These are phyloP conservation scores for Campylomormyrus numenius DNA, from an alignment of 2,113 vertebrate species.

Conservation along the genomic window DNA sequence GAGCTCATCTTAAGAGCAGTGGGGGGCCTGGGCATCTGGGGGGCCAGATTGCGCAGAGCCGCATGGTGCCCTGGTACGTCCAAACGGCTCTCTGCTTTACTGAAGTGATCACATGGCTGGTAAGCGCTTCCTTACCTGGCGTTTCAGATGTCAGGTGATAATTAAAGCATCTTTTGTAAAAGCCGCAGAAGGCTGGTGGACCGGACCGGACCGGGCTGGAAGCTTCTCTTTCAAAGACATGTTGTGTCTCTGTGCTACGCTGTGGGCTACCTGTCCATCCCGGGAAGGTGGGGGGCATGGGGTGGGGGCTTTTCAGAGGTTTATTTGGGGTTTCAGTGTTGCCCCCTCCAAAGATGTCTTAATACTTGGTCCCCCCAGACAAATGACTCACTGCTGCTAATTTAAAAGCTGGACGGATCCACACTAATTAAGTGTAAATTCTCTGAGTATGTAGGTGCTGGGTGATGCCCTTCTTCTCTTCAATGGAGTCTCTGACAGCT, in stretches of 20 bases:
- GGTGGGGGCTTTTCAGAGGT: background rate
- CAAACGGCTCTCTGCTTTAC: background rate
- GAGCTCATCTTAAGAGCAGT: background rate
- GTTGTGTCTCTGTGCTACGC: background rate
- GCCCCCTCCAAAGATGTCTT: background rate
- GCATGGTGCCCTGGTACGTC: background rate
- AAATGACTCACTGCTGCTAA: background rate
- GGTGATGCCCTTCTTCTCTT: background rate
- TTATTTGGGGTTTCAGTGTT: background rate
- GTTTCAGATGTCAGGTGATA: background rate
- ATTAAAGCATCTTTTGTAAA: background rate
- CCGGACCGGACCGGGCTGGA: background rate
- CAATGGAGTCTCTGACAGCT: background rate
- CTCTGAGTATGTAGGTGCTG: background rate
- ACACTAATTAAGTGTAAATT: background rate
- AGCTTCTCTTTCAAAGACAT: background rate
- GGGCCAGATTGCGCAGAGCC: background rate
- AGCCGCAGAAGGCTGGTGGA: background rate
- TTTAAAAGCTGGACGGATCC: background rate
- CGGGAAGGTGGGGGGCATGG: background rate
- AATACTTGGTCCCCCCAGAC: background rate
- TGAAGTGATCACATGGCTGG: background rate
- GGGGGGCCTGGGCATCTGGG: background rate
- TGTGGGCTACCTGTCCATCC: background rate
- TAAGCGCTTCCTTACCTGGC: background rate